These are phyloP conservation scores for Plecotus auritus DNA, from an alignment of 2,113 vertebrate species.

Conservation along the genomic window DNA sequence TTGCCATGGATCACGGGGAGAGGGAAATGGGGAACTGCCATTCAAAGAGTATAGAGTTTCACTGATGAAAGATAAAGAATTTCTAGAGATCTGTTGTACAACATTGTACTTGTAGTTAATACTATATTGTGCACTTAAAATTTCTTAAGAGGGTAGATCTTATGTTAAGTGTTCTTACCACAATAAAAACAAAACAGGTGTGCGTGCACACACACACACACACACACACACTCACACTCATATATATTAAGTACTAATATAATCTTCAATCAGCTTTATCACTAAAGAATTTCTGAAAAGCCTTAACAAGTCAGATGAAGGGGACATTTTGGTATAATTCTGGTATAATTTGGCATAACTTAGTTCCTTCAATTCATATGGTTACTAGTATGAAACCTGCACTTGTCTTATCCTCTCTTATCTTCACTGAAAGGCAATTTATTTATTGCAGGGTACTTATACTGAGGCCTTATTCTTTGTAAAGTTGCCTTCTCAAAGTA, in stretches of 20 bases:
- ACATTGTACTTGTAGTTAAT: not conserved
- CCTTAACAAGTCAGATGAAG: not conserved
- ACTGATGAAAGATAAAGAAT: not conserved
- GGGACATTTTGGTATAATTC: not conserved
- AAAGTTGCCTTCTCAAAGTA: not conserved
- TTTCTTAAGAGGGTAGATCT: not conserved
- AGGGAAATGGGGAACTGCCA: not conserved
- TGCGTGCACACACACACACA: too few relatives aligned
- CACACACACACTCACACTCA: too few relatives aligned
- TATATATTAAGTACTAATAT: not conserved
- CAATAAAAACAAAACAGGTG: not conserved
- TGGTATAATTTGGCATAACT: not conserved
- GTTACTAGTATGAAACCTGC: not conserved
- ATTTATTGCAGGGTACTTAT: not conserved
- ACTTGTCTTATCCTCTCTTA: not conserved
- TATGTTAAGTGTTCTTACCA: not conserved
- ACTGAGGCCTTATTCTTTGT: not conserved
- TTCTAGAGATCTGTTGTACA: not conserved
- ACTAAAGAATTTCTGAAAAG: not conserved
- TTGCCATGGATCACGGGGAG: not conserved
- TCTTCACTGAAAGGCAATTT: not conserved
- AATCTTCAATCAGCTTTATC: not conserved
- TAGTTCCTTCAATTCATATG: not conserved
- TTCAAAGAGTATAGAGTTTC: not conserved
- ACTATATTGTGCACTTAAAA: not conserved